These are phyloP conservation scores for Colletes collaris DNA, from an alignment of 2,888 invertebrate species.

Conservation along the genomic window DNA sequence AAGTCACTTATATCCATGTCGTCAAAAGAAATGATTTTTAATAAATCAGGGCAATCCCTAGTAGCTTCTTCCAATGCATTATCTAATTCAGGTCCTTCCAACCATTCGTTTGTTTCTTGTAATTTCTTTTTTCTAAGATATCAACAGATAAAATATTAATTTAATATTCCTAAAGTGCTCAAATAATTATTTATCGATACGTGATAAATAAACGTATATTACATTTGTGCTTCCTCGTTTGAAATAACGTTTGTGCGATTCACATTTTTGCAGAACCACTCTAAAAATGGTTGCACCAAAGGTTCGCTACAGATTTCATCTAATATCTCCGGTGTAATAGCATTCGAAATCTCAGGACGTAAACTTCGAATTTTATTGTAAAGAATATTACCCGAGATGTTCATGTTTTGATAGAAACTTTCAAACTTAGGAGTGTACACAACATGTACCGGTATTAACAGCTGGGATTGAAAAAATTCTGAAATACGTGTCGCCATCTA, in stretches of 20 bases:
- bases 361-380: conserved; percentile 74
- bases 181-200: not conserved
- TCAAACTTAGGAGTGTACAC: not conserved
- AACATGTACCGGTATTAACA: too few species aligned
- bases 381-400: conserved; percentile 68
- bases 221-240: conserved; percentile 75
- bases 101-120: conserved; percentile 71
- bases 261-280: conserved; percentile 78
- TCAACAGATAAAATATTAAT: not conserved
- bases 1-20: conserved; percentile 55
- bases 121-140: conserved; percentile 72
- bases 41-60: conserved; percentile 73
- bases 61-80: conserved; percentile 69
- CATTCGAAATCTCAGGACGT: conserved; percentile 69
- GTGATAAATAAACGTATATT: conserved; percentile 64
- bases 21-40: conserved; percentile 67
- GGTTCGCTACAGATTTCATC: conserved; percentile 74
- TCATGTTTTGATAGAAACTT: conserved; percentile 41
- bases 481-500: too few species aligned
- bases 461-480: too few species aligned
- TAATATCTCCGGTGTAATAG: conserved; percentile 72
- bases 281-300: conserved; percentile 74
- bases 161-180: not conserved
- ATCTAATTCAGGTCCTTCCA: conserved; percentile 74
- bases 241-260: conserved; percentile 74